Conservation (phyloP, 1,140 invertebrate species). For the Ceratosolen fusciceps region DNA sequence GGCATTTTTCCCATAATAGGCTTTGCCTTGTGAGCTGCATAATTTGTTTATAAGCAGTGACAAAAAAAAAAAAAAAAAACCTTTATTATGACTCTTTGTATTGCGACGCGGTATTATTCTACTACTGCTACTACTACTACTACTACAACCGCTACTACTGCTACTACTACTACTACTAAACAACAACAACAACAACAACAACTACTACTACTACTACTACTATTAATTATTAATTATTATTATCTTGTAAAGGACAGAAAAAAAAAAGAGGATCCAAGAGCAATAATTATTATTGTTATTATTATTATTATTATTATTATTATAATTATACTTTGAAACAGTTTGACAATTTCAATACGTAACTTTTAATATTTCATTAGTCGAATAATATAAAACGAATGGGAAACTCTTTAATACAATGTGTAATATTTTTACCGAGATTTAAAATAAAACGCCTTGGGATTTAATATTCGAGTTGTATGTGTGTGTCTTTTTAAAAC, state of each 20-base stretch:
- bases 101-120: conserved; percentile 57
- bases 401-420: conserved; percentile 13
- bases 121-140: no score
- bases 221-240: no score
- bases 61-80: conserved; percentile 43
- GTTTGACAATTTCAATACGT: conserved; percentile 46
- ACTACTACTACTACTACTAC: no score
- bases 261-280: conserved; percentile 58
- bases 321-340: no score
- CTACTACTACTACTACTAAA: no score
- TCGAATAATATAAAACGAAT: conserved; percentile 5
- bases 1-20: background rate
- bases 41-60: conserved; percentile 38
- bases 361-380: conserved; percentile 47
- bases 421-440: conserved; percentile 34
- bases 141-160: no score
- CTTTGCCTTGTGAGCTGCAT: conserved; percentile 33
- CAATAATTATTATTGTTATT: conserved; percentile 51
- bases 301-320: no score
- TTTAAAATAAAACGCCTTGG: conserved; percentile 46
- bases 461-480: conserved; percentile 14
- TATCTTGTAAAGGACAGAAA: conserved; percentile 60
- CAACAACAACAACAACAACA: no score
- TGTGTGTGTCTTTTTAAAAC: conserved; percentile 39
- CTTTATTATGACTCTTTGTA: conserved; percentile 54